Evolutionary conservation across 2,888 invertebrate genomes (phyloP).

Genomic region (Mystacides longicornis): DNA sequence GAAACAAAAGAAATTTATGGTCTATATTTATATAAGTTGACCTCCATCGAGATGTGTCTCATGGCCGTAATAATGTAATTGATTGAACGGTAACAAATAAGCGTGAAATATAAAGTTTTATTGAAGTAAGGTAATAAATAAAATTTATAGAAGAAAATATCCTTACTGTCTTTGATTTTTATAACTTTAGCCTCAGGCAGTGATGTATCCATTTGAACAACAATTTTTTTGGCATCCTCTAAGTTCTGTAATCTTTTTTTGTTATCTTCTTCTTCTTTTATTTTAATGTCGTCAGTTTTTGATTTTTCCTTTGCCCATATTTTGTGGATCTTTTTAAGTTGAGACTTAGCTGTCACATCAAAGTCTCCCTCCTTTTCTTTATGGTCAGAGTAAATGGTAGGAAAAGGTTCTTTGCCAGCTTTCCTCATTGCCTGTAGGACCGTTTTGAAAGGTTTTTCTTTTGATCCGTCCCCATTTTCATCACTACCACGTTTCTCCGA

Average conservation of each 20-base stretch:
- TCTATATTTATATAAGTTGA: neutral
- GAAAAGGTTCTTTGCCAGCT: slow-evolving; percentile 81
- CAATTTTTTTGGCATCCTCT: slow-evolving; percentile 84
- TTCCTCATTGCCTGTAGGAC: slow-evolving; percentile 82
- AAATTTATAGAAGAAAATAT: too few relatives aligned
- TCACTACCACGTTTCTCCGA: slow-evolving; percentile 86
- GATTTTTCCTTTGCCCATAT: slow-evolving; percentile 74
- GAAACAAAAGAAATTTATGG: too few relatives aligned
- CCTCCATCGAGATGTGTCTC: too few relatives aligned
- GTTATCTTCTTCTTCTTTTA: slow-evolving; percentile 72
- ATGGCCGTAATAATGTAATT: too few relatives aligned
- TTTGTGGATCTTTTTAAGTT: slow-evolving; percentile 89
- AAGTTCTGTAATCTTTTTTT: slow-evolving; percentile 78
- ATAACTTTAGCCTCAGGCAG: slow-evolving; percentile 66
- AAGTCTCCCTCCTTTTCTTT: slow-evolving; percentile 62
- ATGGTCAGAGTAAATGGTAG: slow-evolving; percentile 75
- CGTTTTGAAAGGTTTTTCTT: slow-evolving; percentile 82
- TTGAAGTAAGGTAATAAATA: too few relatives aligned
- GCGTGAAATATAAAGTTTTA: too few relatives aligned
- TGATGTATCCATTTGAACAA: slow-evolving; percentile 67
- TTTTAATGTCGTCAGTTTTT: slow-evolving; percentile 70
- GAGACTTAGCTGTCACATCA: slow-evolving; percentile 84
- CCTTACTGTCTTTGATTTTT: slow-evolving; percentile 64
- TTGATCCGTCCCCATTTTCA: slow-evolving; percentile 78
- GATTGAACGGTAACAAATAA: too few relatives aligned